phyloP scores from a whole-genome alignment of 2,797 vertebrate species.

The Clamator glandarius region DNA sequence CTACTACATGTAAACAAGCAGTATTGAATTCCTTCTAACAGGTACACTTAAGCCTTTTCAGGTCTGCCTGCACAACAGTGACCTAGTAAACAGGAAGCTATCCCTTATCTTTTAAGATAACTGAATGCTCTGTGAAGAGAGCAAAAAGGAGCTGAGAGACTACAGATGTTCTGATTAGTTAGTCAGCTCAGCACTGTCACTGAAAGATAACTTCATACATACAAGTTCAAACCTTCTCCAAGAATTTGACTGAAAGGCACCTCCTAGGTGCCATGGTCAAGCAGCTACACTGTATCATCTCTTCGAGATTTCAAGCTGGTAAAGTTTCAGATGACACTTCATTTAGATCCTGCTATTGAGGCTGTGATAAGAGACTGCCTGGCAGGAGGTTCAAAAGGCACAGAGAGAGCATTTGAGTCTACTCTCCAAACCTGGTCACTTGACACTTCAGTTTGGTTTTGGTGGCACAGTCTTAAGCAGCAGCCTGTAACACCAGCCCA shows the following conservation, averaged over 20 bases:
- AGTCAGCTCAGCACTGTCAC: not conserved
- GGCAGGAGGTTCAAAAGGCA: not conserved
- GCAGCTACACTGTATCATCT: not conserved
- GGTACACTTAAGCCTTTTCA: not conserved
- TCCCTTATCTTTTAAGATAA: not conserved
- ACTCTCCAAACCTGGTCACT: not conserved
- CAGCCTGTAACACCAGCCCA: not conserved
- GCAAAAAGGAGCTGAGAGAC: not conserved
- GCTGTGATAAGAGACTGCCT: not conserved
- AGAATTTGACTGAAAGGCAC: not conserved
- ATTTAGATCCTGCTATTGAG: not conserved
- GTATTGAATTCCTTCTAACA: not conserved
- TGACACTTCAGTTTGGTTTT: not conserved
- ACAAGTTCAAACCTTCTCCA: not conserved
- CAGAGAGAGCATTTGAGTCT: not conserved
- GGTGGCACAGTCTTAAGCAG: not conserved
- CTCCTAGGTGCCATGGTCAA: not conserved
- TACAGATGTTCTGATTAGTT: not conserved
- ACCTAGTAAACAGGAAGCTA: not conserved
- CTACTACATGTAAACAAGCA: not conserved
- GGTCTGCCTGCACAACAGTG: not conserved
- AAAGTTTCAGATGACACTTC: not conserved
- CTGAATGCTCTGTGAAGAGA: not conserved
- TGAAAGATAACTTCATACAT: not conserved
- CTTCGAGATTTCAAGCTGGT: not conserved